phyloP scores from a whole-genome alignment of 2,888 invertebrate species.

The Hirtodrosophila duncani region DNA sequence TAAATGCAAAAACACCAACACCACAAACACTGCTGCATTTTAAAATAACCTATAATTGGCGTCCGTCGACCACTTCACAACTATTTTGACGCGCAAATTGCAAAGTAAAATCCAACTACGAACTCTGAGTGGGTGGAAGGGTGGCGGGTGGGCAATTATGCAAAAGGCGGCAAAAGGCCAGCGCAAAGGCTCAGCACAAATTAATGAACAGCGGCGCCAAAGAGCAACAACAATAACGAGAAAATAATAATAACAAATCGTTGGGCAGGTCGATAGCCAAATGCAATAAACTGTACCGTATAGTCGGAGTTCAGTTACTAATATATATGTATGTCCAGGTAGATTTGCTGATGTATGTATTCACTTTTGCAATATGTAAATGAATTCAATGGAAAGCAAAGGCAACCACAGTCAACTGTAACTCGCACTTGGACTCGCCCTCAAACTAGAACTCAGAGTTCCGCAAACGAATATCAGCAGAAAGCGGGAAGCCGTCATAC shows the following conservation, averaged over 20 bases:
- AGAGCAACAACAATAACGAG: constrained; percentile 18
- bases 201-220: constrained; percentile 63
- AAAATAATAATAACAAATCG: constrained; percentile 64
- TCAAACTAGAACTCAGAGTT: too few relatives aligned
- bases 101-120: constrained; percentile 24
- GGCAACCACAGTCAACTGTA: constrained; percentile 31
- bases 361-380: constrained; percentile 65
- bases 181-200: constrained; percentile 34
- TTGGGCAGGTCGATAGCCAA: constrained; percentile 61
- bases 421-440: too few relatives aligned
- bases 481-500: too few relatives aligned
- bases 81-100: constrained; percentile 60
- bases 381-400: constrained; percentile 70
- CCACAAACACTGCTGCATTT: too few relatives aligned
- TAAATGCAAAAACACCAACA: too few relatives aligned
- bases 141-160: constrained; percentile 46
- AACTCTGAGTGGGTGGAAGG: not conserved
- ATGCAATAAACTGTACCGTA: constrained; percentile 46
- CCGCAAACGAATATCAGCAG: too few relatives aligned
- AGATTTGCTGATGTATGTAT: constrained; percentile 26
- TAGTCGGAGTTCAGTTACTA: constrained; percentile 18
- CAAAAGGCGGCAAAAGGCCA: constrained; percentile 38
- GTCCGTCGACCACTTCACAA: constrained; percentile 37
- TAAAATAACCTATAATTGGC: constrained; percentile 51
- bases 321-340: constrained; percentile 7